Percentiles rank a stretch among this genome's conserved stretches.
These are phyloP conservation scores for Tachystola acroxantha DNA, from an alignment of 2,888 invertebrate species.

Conservation along the genomic window DNA sequence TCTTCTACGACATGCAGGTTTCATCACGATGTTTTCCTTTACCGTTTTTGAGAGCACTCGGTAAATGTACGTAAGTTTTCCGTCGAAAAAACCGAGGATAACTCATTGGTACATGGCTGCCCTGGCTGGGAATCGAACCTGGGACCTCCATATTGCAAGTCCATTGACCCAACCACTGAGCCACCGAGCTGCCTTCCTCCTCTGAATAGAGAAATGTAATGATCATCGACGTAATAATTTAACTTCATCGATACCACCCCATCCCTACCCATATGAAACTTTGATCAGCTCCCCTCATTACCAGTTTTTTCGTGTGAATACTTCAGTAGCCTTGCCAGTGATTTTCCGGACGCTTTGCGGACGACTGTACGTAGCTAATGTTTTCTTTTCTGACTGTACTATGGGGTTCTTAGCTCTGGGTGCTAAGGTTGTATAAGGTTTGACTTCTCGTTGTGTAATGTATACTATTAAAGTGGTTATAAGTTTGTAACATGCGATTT, in stretches of 20 bases:
- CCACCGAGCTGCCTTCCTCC: too few species aligned
- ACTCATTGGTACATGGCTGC: too few species aligned
- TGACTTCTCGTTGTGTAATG: not conserved
- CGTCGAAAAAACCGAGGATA: too few species aligned
- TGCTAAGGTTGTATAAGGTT: not conserved
- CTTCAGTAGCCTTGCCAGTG: slow-evolving; percentile 50
- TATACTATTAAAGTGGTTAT: not conserved
- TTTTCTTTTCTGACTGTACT: not conserved
- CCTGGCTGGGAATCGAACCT: too few species aligned
- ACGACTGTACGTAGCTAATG: not conserved
- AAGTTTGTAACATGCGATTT: slow-evolving; percentile 4
- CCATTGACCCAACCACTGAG: too few species aligned
- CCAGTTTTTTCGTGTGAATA: slow-evolving; percentile 61
- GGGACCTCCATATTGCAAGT: too few species aligned
- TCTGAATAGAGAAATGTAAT: too few species aligned
- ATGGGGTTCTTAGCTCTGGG: not conserved
- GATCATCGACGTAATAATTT: too few species aligned
- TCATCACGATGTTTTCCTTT: too few species aligned
- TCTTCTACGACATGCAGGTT: too few species aligned
- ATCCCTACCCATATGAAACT: slow-evolving; percentile 42
- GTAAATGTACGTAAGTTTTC: too few species aligned
- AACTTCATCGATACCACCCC: slow-evolving; percentile 8
- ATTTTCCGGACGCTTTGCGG: slow-evolving; percentile 30
- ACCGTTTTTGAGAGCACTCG: too few species aligned
- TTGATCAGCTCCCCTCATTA: slow-evolving; percentile 59